Evolutionary conservation across 2,888 invertebrate species (phyloP), one percentile per base, ranked within the genome.

Genomic region (Polylopha cassiicola): DNA sequence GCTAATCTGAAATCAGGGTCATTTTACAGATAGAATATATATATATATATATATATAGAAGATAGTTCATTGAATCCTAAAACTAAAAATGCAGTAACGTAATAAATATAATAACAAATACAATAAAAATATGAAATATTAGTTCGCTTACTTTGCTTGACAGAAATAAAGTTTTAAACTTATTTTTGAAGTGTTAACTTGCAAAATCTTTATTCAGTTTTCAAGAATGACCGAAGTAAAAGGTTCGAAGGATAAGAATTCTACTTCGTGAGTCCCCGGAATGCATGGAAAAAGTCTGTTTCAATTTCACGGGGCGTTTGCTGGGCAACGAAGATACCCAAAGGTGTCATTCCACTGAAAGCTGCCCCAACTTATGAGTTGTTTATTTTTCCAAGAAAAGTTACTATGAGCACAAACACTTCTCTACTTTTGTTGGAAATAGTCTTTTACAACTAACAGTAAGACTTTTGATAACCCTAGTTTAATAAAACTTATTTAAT

Each of bases 221-320:
- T 14, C 11, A 20, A 16, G 30, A 41, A 26, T 30, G 44, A 34
- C 52, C 46, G 46, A 55, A 64, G 58, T 65, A 58, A 64, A 64
- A 70, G 66, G 66, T 64, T 60, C 61, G 59, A 64, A 65, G 64
- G 56, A 54, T 58, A 61, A 53, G 61, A 55, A 63, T 64, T 61
- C 62, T 63, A 58, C 62, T 58, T 49, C 53, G 52, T 55, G 63
- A 71, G 68, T 67, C 68, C 70, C 64, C 59, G 58, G 61, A 62
- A 51, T 53, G 51, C 66, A 70, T 69, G 65, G 70, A 48, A 69
- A 66, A 53, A 53, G 75, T 73, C 73, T 70, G 75, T 80, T 80
- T 79, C 81, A 82, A 84, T 84, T 82, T 82, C 81, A 82, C 82
- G 82, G 79, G 67, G 73, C 77, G 75, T 81, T 82, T 80, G 81